These are phyloP conservation scores for Daphoenositta chrysoptera DNA, from an alignment of 2,113 vertebrate species.

Conservation along the genomic window DNA sequence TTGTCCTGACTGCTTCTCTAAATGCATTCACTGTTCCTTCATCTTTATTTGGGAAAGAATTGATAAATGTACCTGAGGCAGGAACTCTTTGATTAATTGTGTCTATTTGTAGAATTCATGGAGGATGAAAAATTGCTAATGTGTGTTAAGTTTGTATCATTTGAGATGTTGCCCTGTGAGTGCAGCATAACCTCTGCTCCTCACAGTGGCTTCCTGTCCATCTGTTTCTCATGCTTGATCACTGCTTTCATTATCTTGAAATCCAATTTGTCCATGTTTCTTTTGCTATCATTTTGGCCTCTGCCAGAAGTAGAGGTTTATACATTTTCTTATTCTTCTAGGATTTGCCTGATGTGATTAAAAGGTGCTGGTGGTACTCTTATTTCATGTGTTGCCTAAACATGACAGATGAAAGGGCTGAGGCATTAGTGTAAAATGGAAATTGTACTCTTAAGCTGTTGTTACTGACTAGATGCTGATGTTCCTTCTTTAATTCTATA, in stretches of 20 bases:
- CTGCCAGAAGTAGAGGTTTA: background rate
- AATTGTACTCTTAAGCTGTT: background rate
- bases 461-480: background rate
- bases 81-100: background rate
- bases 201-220: background rate
- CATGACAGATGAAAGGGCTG: background rate
- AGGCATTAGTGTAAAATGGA: background rate
- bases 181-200: background rate
- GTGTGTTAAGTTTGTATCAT: background rate
- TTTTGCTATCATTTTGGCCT: background rate
- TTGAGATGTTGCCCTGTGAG: background rate
- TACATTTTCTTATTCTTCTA: background rate
- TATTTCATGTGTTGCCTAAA: background rate
- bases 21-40: background rate
- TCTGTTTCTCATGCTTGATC: background rate
- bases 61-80: background rate
- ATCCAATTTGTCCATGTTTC: background rate
- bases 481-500: background rate
- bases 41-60: background rate
- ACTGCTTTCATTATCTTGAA: background rate
- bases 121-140: background rate
- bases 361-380: background rate
- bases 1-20: background rate
- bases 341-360: background rate
- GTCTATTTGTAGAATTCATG: background rate